Base-by-base conservation (phyloP, 2,113 vertebrate genomes). In the Archocentrus centrarchus region DNA sequence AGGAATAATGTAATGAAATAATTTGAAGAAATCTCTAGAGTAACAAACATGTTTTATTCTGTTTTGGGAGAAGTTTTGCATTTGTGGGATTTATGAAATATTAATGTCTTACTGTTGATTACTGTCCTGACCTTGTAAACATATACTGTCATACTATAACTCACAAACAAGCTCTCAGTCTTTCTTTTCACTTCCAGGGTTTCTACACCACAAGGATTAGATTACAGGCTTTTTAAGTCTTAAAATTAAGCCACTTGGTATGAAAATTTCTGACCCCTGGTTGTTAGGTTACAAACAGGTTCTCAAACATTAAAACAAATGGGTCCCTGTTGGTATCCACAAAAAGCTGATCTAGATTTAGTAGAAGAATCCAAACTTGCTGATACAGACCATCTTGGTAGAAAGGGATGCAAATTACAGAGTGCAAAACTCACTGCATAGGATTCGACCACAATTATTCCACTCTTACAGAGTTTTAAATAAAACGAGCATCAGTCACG, bases 311-410 rank as follows among this genome's bases (percentile, higher is more conserved):
- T 68, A 27, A 68, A 27, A 27, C 22, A 68, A 18, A 68, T 30
- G 41, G 17, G 0, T 47, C 41, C 41, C 47, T 30, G 7, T 47
- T 47, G 27, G 14, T 4, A 6, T 68, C 14, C 39, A 27, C 22
- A 47, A 17, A 24, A 66, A 44, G 39, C n/a, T 66, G 39, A 66
- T 24, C 24, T 44, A 11, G 10, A 11, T 41, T 11, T 41, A 41
- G 9, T 11, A 41, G 39, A 11, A 41, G 10, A 41, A 41, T 41
- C n/a, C 37, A 53, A 55, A 55, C 18, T 27, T 68, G 22, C 39
- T 68, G 22, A 2, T 47, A 68, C 18, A 47, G 1, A 68, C 64
- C 0, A 27, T 68, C 47, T 68, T 0, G 24, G 3, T 68, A 55
- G 18, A 53, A 53, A 20, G 18, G 7, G 7, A 4, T 55, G 18